Evolutionary conservation across 2,797 vertebrate genomes (phyloP).

Genomic region (Benthosema pterotum): DNA sequence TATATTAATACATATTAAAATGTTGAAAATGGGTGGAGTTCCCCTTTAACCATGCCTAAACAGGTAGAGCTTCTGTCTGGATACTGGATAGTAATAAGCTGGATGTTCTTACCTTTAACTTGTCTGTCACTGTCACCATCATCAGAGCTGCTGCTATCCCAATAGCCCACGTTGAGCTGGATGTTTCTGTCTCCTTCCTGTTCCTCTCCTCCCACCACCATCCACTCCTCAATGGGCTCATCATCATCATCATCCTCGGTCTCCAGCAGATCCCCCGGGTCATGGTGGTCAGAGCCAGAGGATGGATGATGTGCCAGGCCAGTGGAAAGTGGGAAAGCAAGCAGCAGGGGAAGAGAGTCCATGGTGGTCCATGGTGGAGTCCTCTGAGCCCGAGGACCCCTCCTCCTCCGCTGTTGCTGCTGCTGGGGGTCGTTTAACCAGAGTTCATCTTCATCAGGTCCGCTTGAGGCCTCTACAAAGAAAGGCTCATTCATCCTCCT

Average conservation of each 20-base stretch:
- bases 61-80: no score
- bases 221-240: slow-evolving; percentile 86
- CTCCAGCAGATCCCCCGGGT: slow-evolving; percentile 20
- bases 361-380: slow-evolving; percentile 8
- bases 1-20: no score
- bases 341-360: slow-evolving; percentile 61
- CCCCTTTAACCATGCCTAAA: no score
- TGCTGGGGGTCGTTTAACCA: slow-evolving; percentile 5
- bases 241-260: slow-evolving; percentile 66
- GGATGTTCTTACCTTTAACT: slow-evolving; percentile 52
- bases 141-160: slow-evolving; percentile 53
- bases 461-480: slow-evolving; percentile 43
- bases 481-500: background rate
- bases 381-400: background rate
- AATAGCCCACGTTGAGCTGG: slow-evolving; percentile 84
- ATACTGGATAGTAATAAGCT: background rate
- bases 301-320: slow-evolving; percentile 7
- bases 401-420: slow-evolving; percentile 9
- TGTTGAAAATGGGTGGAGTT: no score
- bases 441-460: slow-evolving; percentile 52
- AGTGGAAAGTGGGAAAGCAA: slow-evolving; percentile 46
- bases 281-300: slow-evolving; percentile 2
- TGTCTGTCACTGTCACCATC: slow-evolving; percentile 38
- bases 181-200: slow-evolving; percentile 83
- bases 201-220: slow-evolving; percentile 82